A percentile compares a stretch with the other conserved stretches of the same genome.
These are phyloP conservation scores for Clarias gariepinus DNA, from an alignment of 2,113 vertebrate genomes.

Conservation along the genomic window DNA sequence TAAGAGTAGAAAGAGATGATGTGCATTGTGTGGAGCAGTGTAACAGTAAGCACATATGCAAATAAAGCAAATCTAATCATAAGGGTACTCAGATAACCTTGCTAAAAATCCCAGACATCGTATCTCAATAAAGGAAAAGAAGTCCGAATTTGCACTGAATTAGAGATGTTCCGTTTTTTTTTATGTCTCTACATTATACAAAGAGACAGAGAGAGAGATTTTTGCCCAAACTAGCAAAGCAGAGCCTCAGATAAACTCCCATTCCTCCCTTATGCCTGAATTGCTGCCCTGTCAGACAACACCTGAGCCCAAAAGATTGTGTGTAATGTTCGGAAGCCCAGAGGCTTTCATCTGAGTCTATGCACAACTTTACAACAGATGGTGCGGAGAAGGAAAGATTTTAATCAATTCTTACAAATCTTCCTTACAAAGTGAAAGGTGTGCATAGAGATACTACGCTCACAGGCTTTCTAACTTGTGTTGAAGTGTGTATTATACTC, in stretches of 20 bases:
- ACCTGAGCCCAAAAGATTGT: conserved; percentile 33
- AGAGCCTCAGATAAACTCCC: conserved; percentile 12
- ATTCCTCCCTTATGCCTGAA: conserved; percentile 15
- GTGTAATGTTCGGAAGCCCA: neutral
- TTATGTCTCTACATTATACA: neutral
- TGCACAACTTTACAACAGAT: conserved; percentile 24
- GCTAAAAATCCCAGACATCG: neutral
- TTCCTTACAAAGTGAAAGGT: neutral
- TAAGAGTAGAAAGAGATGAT: neutral
- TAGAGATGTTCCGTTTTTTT: neutral
- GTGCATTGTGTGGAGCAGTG: neutral
- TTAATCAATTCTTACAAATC: conserved; percentile 6
- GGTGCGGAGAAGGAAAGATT: conserved; percentile 19
- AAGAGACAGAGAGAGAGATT: neutral
- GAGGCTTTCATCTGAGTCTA: conserved; percentile 33
- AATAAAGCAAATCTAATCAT: neutral
- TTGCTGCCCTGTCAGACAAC: conserved; percentile 37
- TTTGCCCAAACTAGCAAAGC: neutral
- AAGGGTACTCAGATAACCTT: conserved; percentile 3
- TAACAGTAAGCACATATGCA: neutral
- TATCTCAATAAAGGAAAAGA: neutral
- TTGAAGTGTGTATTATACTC: neutral
- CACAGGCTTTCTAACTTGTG: neutral
- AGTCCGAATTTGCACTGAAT: neutral
- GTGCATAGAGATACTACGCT: neutral